Base-by-base conservation (phyloP, 2,888 invertebrate species). In the Epirrhoe tristata region DNA sequence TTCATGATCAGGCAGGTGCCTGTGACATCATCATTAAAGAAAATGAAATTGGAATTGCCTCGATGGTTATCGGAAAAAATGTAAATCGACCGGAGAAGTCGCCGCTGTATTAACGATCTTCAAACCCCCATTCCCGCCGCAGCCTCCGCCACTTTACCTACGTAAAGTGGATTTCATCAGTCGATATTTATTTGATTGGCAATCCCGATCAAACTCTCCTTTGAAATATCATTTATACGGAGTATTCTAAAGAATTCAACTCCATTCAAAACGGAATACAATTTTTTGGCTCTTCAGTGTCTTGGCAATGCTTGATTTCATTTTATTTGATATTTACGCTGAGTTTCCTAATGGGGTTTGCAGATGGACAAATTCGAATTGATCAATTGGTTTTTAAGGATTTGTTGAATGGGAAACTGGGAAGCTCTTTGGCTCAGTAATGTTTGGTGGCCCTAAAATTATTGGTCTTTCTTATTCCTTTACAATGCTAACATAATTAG, bases 141-240 rank as follows among this genome's bases (percentile, higher is more conserved):
- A 73, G 63, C 65, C 65, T 56, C 69, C 67, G 58, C 75, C 74
- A 71, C 75, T 77, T 78, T 76, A 72, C 74, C 67, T 72, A 72
- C 64, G 66, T 63, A 74, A 77, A 80, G 73, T 75, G 76, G 70
- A 79, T 78, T 78, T 76, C 71, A 76, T 77, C 74, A 76, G 68
- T 76, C 74, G 75, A 75, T 77, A 77, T 79, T 77, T 77, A 82
- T 81, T 80, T 76, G 74, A 82, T 81, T 82, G 78, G 69, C 74
- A 78, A 83, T 83, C 74, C 73, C 69, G 74, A 68, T 77, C 70
- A 72, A 73, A 72, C 70, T 74, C 70, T 70, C 61, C 71, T 74
- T 72, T 71, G 66, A 77, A 78, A 79, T 77, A 77, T 73, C 72
- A 77, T 73, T 76, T 75, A 69, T 69, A 71, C 63, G 62, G 57